phyloP scores from a whole-genome alignment of 1,140 invertebrate genomes.

The Drosophila repleta region DNA sequence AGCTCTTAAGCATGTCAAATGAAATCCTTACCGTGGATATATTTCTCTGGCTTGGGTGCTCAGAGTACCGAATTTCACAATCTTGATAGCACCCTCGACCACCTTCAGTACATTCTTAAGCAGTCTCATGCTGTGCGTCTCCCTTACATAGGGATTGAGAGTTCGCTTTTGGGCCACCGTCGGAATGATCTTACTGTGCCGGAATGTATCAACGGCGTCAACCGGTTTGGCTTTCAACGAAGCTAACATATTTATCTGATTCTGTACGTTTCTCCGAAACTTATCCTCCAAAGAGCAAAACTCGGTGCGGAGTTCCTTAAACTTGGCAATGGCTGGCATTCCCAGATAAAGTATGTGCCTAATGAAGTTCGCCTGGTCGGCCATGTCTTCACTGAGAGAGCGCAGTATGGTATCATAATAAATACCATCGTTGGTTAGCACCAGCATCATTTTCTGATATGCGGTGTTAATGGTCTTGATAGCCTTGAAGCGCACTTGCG shows the following conservation, averaged over 20 bases:
- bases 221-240: slow-evolving; percentile 16
- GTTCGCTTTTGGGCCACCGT: too few relatives aligned
- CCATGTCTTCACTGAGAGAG: slow-evolving; percentile 69
- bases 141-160: slow-evolving; percentile 67
- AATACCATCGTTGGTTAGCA: slow-evolving; percentile 67
- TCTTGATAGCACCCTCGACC: slow-evolving; percentile 67
- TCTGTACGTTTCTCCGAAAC: slow-evolving; percentile 48
- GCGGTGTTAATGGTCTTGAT: slow-evolving; percentile 72
- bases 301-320: slow-evolving; percentile 60
- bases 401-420: slow-evolving; percentile 79
- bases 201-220: too few relatives aligned
- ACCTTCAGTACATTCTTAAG: slow-evolving; percentile 59
- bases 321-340: slow-evolving; percentile 70
- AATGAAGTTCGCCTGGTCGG: slow-evolving; percentile 78
- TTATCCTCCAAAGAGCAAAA: slow-evolving; percentile 48
- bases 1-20: neutral
- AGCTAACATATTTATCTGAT: slow-evolving; percentile 51
- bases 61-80: slow-evolving; percentile 59
- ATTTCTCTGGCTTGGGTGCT: slow-evolving; percentile 13
- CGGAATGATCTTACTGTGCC: too few relatives aligned
- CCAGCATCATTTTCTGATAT: slow-evolving; percentile 72
- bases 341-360: slow-evolving; percentile 74
- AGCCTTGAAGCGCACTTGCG: slow-evolving; percentile 73
- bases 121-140: slow-evolving; percentile 69
- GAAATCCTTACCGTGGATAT: slow-evolving; percentile 35